phyloP scores from a whole-genome alignment of 2,797 vertebrate species.

The Hippoglossus hippoglossus region DNA sequence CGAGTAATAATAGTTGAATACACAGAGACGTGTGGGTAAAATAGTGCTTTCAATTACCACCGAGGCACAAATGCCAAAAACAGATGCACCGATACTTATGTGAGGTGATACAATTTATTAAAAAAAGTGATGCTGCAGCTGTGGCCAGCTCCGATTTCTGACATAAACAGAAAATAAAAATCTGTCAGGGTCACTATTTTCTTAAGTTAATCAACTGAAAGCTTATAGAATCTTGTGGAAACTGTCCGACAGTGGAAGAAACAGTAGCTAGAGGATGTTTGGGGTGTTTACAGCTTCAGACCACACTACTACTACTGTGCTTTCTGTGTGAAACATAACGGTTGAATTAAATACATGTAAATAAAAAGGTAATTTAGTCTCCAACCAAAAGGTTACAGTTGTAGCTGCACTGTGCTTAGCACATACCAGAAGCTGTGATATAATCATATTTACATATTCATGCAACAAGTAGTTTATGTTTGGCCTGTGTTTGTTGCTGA shows the following conservation, averaged over 20 bases:
- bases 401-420: too few species aligned
- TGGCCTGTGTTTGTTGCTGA: background rate
- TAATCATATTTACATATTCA: background rate
- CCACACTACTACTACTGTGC: too few species aligned
- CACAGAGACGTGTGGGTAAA: constrained; percentile 21
- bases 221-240: background rate
- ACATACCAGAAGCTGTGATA: too few species aligned
- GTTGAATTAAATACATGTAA: background rate
- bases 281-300: background rate
- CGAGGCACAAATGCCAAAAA: constrained; percentile 12
- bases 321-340: background rate
- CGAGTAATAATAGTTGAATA: constrained; percentile 27
- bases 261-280: background rate
- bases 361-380: background rate
- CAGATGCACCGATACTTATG: background rate
- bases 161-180: background rate
- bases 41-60: constrained; percentile 37
- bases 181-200: background rate
- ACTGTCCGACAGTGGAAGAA: too few species aligned
- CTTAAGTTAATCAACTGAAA: background rate
- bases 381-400: background rate
- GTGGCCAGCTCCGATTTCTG: too few species aligned
- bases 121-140: too few species aligned
- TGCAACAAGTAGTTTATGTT: background rate
- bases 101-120: background rate